A percentile compares a stretch with the other conserved stretches of the same genome.
These are phyloP conservation scores for Catonia carolina DNA, from an alignment of 2,888 invertebrate genomes.

Conservation along the genomic window DNA sequence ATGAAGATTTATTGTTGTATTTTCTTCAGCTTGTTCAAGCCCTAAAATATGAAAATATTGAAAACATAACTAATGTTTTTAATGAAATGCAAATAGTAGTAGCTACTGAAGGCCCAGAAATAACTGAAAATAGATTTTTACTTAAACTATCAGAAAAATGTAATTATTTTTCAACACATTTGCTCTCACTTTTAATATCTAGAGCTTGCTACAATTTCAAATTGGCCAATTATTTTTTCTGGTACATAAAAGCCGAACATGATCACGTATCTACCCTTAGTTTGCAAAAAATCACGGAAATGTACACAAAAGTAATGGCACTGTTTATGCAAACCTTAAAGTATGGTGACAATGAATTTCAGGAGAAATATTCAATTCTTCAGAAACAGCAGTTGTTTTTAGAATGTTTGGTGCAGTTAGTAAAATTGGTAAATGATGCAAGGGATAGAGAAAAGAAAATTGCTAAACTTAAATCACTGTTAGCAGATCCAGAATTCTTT, in stretches of 20 bases:
- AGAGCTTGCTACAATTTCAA: slow-evolving; percentile 83
- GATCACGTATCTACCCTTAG: slow-evolving; percentile 45
- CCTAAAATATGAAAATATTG: slow-evolving; percentile 84
- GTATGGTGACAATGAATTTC: slow-evolving; percentile 58
- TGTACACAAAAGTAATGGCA: slow-evolving; percentile 85
- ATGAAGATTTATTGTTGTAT: slow-evolving; percentile 90
- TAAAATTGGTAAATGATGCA: slow-evolving; percentile 80
- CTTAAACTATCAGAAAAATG: slow-evolving; percentile 54
- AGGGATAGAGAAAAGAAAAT: slow-evolving; percentile 89
- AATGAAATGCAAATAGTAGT: slow-evolving; percentile 6
- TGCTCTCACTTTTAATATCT: slow-evolving; percentile 70
- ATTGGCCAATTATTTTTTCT: slow-evolving; percentile 94
- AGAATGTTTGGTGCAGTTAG: slow-evolving; percentile 78
- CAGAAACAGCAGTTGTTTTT: slow-evolving; percentile 84
- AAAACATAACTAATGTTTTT: slow-evolving; percentile 60
- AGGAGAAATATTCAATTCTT: slow-evolving; percentile 67
- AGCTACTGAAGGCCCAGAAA: too few species aligned
- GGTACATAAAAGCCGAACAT: slow-evolving; percentile 92
- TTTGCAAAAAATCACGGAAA: slow-evolving; percentile 54
- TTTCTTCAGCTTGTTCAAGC: slow-evolving; percentile 94
- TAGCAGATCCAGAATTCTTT: slow-evolving; percentile 72
- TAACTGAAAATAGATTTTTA: too few species aligned
- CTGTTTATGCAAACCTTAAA: slow-evolving; percentile 65
- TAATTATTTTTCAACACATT: too few species aligned
- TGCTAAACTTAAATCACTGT: slow-evolving; percentile 67